These are phyloP conservation scores for Tauraco erythrolophus DNA, from an alignment of 2,113 vertebrate genomes.

Conservation along the genomic window DNA sequence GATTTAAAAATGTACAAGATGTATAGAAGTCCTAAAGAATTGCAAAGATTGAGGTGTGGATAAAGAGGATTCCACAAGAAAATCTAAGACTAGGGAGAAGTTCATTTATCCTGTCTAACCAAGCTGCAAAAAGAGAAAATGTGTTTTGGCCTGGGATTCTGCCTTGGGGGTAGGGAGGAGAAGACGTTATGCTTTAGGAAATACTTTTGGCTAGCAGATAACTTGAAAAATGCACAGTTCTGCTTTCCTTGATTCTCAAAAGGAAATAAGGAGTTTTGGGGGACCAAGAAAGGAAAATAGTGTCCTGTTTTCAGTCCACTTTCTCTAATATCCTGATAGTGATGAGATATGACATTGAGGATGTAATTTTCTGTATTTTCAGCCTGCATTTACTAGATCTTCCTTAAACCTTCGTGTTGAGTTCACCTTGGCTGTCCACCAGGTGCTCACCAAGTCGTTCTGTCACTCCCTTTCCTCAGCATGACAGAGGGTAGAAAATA, in stretches of 20 bases:
- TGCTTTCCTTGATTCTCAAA: background rate
- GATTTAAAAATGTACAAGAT: background rate
- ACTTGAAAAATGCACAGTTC: background rate
- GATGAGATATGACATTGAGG: background rate
- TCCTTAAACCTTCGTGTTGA: background rate
- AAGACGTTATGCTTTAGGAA: background rate
- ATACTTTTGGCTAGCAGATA: background rate
- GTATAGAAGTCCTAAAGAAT: background rate
- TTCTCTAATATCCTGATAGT: background rate
- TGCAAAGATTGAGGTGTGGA: background rate
- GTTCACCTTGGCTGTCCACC: background rate
- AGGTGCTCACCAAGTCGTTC: rapidly evolving
- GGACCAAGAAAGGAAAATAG: background rate
- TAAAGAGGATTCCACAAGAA: background rate
- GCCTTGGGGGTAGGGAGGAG: background rate
- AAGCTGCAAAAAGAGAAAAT: background rate
- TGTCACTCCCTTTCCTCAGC: background rate
- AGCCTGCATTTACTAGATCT: background rate
- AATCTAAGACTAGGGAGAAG: background rate
- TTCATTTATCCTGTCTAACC: background rate
- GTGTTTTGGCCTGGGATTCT: background rate
- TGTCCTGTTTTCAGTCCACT: background rate
- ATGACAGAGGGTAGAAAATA: background rate
- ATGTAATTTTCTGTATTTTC: background rate
- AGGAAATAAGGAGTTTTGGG: background rate